A percentile compares a stretch with the other conserved stretches of the same genome.
phyloP scores from a whole-genome alignment of 2,888 invertebrate genomes.

The Harpalus rufipes region DNA sequence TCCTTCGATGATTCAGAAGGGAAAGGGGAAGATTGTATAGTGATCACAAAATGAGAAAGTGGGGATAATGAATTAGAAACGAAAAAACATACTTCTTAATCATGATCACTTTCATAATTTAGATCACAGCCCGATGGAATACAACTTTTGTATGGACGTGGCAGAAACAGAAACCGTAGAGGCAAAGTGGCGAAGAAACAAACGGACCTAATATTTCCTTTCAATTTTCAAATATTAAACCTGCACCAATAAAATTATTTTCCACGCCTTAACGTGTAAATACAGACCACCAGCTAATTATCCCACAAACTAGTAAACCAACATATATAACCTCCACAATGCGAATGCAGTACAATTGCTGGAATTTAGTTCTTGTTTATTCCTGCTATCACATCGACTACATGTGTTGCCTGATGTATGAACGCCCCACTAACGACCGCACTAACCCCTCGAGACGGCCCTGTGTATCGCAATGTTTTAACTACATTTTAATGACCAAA shows the following conservation, averaged over 20 bases:
- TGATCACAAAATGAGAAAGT: too few relatives aligned
- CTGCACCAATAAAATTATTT: neutral
- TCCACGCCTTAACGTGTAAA: neutral
- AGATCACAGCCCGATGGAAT: too few relatives aligned
- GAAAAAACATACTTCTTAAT: too few relatives aligned
- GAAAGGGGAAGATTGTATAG: too few relatives aligned
- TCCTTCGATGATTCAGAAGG: too few relatives aligned
- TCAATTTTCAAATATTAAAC: neutral
- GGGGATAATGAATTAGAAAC: too few relatives aligned
- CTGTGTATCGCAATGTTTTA: slow-evolving; percentile 41
- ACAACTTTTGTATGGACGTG: too few relatives aligned
- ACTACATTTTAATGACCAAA: slow-evolving; percentile 56
- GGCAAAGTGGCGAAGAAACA: too few relatives aligned
- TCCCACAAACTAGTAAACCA: neutral
- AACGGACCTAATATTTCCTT: too few relatives aligned
- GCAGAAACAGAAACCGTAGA: too few relatives aligned
- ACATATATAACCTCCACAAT: slow-evolving; percentile 14
- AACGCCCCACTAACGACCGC: slow-evolving; percentile 28
- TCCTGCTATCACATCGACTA: slow-evolving; percentile 13
- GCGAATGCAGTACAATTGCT: slow-evolving; percentile 13
- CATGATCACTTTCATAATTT: too few relatives aligned
- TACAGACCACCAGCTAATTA: neutral
- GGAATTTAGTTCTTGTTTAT: neutral
- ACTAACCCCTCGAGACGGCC: slow-evolving; percentile 10
- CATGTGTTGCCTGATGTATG: slow-evolving; percentile 37